phyloP scores from a whole-genome alignment of 2,113 vertebrate species.

The Burhinus bistriatus region DNA sequence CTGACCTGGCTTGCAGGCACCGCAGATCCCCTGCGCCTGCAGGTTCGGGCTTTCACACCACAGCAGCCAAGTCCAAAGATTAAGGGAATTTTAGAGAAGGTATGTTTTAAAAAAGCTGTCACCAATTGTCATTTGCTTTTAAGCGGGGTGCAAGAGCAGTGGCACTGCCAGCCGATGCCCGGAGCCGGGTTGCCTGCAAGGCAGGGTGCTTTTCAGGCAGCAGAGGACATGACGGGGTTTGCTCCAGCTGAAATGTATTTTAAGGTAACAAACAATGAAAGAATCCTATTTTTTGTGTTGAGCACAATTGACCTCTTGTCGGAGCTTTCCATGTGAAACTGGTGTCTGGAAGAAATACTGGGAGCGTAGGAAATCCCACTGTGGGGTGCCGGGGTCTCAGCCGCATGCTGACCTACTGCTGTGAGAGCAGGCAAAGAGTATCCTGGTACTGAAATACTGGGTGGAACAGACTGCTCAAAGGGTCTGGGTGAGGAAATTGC shows the following conservation, averaged over 20 bases:
- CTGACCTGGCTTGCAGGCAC: background rate
- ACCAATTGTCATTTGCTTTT: rapidly evolving
- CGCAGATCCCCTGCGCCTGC: background rate
- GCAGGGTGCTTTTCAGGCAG: background rate
- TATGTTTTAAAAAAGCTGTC: background rate
- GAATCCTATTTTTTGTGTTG: background rate
- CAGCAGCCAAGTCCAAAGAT: background rate
- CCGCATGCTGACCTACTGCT: background rate
- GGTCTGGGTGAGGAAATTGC: rapidly evolving
- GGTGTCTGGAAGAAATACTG: background rate
- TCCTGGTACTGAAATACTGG: background rate
- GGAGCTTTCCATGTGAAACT: background rate
- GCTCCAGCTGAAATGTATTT: background rate
- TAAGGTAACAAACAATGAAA: background rate
- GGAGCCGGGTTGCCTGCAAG: no score
- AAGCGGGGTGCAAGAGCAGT: background rate
- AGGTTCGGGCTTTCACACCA: background rate
- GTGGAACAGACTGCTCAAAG: background rate
- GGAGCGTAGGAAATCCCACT: background rate
- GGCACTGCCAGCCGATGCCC: background rate
- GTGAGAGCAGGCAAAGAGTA: background rate
- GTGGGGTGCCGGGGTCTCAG: background rate
- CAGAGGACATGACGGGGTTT: background rate
- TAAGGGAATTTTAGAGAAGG: background rate
- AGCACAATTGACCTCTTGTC: background rate